Evolutionary conservation across 2,888 invertebrate genomes (phyloP), one percentile per base, ranked within the genome.

Genomic region (Fissipunctia ypsillon): DNA sequence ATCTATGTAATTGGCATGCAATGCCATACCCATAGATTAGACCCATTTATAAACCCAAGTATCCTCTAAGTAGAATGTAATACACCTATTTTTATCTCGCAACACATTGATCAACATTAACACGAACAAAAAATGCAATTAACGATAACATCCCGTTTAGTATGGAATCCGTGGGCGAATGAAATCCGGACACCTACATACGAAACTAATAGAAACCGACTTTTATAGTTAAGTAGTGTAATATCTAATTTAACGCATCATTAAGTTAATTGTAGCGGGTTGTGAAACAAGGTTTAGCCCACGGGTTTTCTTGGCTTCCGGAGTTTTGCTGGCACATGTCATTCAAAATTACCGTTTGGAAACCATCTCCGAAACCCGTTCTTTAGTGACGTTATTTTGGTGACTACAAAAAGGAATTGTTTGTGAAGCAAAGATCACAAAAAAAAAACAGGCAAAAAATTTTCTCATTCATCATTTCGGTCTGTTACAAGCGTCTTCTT

Each of bases 161-260:
- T 81, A 69, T 63, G 25, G 64, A 57, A 41, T n/a, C 19, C 79
- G 86, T 87, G 87, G 86, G 86, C 84, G 86, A 78, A 70, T 61
- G 35, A 77, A 80, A 76, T 61, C 60, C 73, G 61, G 16, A 73
- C 84, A 84, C 86, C 84, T 87, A 85, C 85, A 73, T 80, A 63
- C 28, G n/a, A 76, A 52, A 73, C 76, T 78, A 86, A 84, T 86
- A 84, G 78, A 79, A 85, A 81, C 82, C 66, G 71, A 85, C 73
- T 69, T 83, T 80, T 76, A 79, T 81, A 84, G 66, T 73, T 81
- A 83, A 84, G 81, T 81, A 85, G 81, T 81, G 78, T 83, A n/a
- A n/a, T n/a, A 80, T 78, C 85, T 80, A 81, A 84, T 86, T 86
- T 85, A 87, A 85, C 83, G 81, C 79, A 64, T 76, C 81, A 85